Evolutionary conservation across 1,140 invertebrate genomes (phyloP).

Genomic region (Drosophila guanche): DNA sequence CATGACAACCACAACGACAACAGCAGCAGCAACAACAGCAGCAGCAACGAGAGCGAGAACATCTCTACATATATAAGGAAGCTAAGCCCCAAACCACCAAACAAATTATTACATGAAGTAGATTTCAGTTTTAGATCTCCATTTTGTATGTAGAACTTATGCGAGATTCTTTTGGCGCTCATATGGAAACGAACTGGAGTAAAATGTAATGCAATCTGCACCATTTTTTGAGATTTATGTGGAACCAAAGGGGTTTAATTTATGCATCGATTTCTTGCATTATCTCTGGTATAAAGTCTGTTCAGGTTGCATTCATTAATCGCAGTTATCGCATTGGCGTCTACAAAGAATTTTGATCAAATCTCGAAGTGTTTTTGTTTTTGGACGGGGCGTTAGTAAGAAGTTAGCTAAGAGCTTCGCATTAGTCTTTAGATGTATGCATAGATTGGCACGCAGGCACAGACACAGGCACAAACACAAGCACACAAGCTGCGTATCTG

Average conservation of each 20-base stretch:
- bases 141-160: too few relatives aligned
- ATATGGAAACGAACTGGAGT: conserved; percentile 2
- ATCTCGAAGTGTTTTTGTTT: conserved; percentile 15
- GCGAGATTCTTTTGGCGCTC: conserved; percentile 37
- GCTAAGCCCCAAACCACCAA: conserved; percentile 83
- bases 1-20: conserved; percentile 47
- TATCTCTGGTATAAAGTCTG: too few relatives aligned
- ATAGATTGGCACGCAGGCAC: conserved; percentile 25
- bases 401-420: conserved; percentile 65
- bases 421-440: conserved; percentile 68
- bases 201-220: conserved; percentile 23
- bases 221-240: conserved; percentile 1
- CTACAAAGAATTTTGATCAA: conserved; percentile 40
- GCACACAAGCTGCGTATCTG: not conserved
- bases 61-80: conserved; percentile 51
- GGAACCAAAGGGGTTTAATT: not conserved
- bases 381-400: conserved; percentile 62
- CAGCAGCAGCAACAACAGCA: conserved; percentile 45
- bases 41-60: conserved; percentile 38
- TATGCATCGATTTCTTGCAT: too few relatives aligned
- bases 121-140: not conserved
- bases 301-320: conserved; percentile 43
- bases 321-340: conserved; percentile 29
- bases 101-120: conserved; percentile 41
- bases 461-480: not conserved